Evolutionary conservation across 2,797 vertebrate species (phyloP).

Genomic region (Macroramphosus scolopax): DNA sequence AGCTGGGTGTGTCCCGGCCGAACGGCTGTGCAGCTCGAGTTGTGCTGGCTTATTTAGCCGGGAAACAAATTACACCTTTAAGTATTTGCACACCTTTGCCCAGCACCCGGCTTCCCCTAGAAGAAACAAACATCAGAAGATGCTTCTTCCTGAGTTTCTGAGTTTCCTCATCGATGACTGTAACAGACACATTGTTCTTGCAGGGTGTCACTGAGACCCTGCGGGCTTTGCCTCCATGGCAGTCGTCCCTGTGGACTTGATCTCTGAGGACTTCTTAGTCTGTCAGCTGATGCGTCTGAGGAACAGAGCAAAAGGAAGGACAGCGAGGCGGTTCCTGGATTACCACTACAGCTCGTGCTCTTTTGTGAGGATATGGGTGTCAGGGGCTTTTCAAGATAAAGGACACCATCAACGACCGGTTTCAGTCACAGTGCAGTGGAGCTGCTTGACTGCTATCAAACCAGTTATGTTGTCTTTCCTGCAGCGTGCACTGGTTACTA

Average conservation of each 20-base stretch:
- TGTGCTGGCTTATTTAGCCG: no score
- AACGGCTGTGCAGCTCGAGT: no score
- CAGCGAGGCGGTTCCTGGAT: slow-evolving; percentile 22
- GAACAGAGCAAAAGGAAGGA: slow-evolving; percentile 26
- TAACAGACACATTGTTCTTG: slow-evolving; percentile 65
- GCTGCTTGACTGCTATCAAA: no score
- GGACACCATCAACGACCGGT: background rate
- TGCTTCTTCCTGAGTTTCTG: slow-evolving; percentile 32
- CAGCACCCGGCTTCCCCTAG: background rate
- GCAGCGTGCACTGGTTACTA: no score
- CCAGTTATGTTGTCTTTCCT: no score
- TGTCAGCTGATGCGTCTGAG: slow-evolving; percentile 53
- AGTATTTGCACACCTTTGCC: no score
- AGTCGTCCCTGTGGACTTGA: slow-evolving; percentile 65
- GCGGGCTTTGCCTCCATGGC: slow-evolving; percentile 49
- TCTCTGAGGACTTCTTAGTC: slow-evolving; percentile 66
- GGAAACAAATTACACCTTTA: no score
- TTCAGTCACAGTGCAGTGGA: no score
- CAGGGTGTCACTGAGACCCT: slow-evolving; percentile 62
- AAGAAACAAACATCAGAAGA: slow-evolving; percentile 42
- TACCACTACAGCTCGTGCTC: slow-evolving; percentile 1
- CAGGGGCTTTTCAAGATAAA: background rate
- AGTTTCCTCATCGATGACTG: no score
- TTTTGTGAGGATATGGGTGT: slow-evolving; percentile 2
- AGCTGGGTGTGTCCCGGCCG: no score